Evolutionary conservation across 2,888 invertebrate species (phyloP).

Genomic region (Meghimatium bilineatum): DNA sequence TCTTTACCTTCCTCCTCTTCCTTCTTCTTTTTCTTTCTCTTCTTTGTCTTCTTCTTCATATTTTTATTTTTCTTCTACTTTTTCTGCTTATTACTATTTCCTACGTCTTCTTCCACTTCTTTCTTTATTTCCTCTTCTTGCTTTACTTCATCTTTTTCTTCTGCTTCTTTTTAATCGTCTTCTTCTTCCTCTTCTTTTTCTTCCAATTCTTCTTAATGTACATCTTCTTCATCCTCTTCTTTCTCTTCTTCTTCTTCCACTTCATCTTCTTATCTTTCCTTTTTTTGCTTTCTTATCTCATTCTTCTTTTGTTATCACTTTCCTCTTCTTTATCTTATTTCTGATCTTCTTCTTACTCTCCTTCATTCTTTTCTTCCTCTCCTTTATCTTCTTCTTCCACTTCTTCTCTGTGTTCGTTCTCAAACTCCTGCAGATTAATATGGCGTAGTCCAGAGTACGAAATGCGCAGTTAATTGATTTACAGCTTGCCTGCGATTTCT

Average conservation of each 20-base stretch:
- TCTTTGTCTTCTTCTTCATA: neutral
- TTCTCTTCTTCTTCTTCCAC: neutral
- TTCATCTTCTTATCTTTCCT: neutral
- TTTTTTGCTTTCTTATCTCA: slow-evolving; percentile 1
- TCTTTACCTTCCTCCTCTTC: too few species aligned
- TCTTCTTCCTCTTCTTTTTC: neutral
- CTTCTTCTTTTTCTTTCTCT: too few species aligned
- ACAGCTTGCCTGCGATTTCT: too few species aligned
- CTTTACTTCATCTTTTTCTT: neutral
- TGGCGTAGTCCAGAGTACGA: too few species aligned
- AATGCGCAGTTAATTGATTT: too few species aligned
- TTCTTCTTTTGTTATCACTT: neutral
- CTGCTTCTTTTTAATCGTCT: neutral
- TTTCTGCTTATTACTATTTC: too few species aligned
- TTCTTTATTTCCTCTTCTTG: neutral
- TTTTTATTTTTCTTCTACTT: neutral
- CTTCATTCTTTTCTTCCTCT: neutral
- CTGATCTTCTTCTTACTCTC: too few species aligned
- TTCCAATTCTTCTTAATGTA: neutral
- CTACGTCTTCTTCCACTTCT: too few species aligned
- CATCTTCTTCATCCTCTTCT: too few species aligned
- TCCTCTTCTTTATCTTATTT: neutral
- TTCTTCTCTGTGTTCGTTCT: too few species aligned
- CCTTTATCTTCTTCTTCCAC: too few species aligned
- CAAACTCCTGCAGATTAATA: too few species aligned